Evolutionary conservation across 2,888 invertebrate genomes (phyloP).

Genomic region (Lamellibrachia satsuma): DNA sequence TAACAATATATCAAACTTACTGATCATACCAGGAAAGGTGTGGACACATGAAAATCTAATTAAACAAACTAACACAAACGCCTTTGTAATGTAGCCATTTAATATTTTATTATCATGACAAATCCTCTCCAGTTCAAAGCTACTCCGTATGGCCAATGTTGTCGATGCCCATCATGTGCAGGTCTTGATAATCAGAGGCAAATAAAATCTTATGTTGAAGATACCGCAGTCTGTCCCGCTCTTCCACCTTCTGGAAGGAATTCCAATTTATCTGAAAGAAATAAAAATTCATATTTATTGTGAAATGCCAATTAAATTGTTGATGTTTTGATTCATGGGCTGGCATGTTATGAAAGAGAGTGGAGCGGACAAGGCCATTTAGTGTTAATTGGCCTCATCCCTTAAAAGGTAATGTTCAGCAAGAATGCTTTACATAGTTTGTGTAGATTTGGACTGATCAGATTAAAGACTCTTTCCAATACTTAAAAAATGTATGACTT

Average conservation of each 20-base stretch:
- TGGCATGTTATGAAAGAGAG: background rate
- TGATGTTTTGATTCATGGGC: background rate
- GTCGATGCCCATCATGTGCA: slow-evolving; percentile 3
- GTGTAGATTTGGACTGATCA: no score
- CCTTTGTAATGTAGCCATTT: background rate
- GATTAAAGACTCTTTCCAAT: no score
- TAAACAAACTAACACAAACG: background rate
- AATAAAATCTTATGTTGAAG: background rate
- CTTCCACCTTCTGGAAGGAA: background rate
- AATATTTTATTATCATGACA: background rate
- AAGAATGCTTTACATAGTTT: no score
- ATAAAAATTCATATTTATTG: background rate
- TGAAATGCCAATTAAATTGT: background rate
- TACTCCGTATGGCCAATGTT: slow-evolving; percentile 10
- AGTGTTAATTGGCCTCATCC: background rate
- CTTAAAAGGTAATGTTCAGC: background rate
- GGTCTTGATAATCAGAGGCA: background rate
- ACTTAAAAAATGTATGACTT: no score
- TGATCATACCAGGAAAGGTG: background rate
- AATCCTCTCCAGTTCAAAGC: background rate
- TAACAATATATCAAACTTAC: no score
- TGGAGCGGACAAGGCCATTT: background rate
- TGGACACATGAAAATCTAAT: background rate
- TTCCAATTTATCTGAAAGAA: background rate
- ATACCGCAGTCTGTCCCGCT: background rate